phyloP scores from a whole-genome alignment of 1,140 invertebrate species.

The Drosophila pallidifrons region DNA sequence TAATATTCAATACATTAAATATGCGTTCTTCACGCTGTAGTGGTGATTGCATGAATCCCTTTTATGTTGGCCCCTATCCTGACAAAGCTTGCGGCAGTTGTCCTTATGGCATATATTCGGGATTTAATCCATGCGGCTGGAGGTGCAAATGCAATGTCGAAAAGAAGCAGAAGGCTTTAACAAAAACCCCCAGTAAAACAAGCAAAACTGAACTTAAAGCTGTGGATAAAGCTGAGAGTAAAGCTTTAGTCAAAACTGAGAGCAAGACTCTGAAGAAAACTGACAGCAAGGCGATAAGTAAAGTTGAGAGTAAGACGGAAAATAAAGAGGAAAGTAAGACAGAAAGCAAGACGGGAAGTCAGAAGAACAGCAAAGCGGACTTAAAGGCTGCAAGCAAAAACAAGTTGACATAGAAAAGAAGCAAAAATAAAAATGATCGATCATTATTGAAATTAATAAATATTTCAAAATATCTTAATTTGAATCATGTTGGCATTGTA shows the following conservation, averaged over 20 bases:
- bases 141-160: neutral
- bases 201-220: neutral
- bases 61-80: constrained; percentile 61
- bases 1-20: neutral
- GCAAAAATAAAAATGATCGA: neutral
- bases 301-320: neutral
- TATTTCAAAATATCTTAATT: no score
- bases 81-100: constrained; percentile 36
- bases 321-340: neutral
- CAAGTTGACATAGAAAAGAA: neutral
- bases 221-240: neutral
- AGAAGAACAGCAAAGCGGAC: neutral
- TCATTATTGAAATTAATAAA: no score
- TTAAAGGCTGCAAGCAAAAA: neutral
- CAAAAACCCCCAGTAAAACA: neutral
- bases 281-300: neutral
- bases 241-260: neutral
- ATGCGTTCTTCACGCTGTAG: constrained; percentile 28
- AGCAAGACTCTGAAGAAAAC: neutral
- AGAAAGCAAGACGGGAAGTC: neutral
- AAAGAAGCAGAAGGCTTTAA: neutral
- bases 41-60: constrained; percentile 47
- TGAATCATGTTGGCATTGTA: no score
- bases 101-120: constrained; percentile 51
- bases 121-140: constrained; percentile 49